Percentiles rank a stretch among this genome's conserved stretches.
Conservation (phyloP, 2,113 vertebrate species). For the Equus przewalskii region DNA sequence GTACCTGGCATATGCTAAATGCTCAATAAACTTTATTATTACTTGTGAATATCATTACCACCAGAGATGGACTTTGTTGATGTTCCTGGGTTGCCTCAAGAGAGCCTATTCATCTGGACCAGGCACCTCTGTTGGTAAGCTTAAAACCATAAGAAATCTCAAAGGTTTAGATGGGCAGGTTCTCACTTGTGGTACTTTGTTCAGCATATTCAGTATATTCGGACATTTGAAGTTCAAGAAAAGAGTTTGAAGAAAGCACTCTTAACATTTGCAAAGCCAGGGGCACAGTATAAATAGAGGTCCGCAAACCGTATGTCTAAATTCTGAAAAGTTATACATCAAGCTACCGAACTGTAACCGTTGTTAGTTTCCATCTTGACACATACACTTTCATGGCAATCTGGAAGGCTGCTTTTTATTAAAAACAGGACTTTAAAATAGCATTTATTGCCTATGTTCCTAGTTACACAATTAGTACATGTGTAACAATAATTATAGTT, state of each 20-base stretch:
- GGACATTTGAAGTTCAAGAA: constrained; percentile 10
- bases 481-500: neutral
- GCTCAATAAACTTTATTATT: neutral
- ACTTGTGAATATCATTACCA: neutral
- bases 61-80: neutral
- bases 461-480: constrained; percentile 7
- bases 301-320: neutral
- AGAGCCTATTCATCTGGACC: neutral
- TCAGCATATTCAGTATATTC: neutral
- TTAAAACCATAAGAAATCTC: neutral
- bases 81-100: neutral
- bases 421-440: neutral
- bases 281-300: neutral
- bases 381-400: neutral
- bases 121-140: neutral
- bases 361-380: neutral
- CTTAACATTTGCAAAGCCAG: constrained; percentile 6
- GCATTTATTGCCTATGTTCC: neutral
- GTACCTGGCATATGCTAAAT: neutral
- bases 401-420: neutral
- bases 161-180: neutral
- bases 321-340: neutral
- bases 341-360: neutral
- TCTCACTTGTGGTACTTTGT: neutral
- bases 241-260: constrained; percentile 20